Evolutionary conservation across 1,140 invertebrate species (phyloP).

Genomic region (Rhizoglyphus robini): DNA sequence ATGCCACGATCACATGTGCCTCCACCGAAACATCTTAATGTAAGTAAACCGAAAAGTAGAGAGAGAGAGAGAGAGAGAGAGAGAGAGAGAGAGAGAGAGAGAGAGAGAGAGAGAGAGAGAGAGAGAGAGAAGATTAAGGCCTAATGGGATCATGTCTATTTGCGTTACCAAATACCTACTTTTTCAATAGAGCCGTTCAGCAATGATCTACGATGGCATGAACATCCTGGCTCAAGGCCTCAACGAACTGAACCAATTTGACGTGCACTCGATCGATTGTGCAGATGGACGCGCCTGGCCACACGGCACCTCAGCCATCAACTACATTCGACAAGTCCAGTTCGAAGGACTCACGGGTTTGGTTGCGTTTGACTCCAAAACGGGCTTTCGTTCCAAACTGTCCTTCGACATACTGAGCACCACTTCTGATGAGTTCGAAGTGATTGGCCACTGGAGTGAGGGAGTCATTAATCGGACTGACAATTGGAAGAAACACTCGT

Average conservation of each 20-base stretch:
- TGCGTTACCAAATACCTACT: too few species aligned
- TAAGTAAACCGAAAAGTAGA: too few species aligned
- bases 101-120: too few species aligned
- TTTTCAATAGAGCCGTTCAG: slow-evolving; percentile 75
- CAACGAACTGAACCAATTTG: slow-evolving; percentile 63
- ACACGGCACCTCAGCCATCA: background rate
- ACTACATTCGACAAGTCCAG: slow-evolving; percentile 51
- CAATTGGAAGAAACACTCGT: background rate
- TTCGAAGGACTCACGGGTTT: slow-evolving; percentile 51
- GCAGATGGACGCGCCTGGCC: slow-evolving; percentile 36
- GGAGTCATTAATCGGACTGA: background rate
- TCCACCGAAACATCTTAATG: background rate
- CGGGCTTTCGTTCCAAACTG: slow-evolving; percentile 1
- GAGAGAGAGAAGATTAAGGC: too few species aligned
- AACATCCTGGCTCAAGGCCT: slow-evolving; percentile 79
- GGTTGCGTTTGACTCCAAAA: background rate
- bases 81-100: too few species aligned
- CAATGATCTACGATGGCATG: slow-evolving; percentile 88
- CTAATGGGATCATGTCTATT: too few species aligned
- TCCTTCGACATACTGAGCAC: slow-evolving; percentile 7
- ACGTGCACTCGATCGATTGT: slow-evolving; percentile 58
- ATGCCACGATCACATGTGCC: background rate
- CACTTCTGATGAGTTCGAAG: background rate
- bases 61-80: too few species aligned
- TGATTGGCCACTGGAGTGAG: background rate